phyloP scores from a whole-genome alignment of 2,888 invertebrate genomes.

The Calameuta idolon region DNA sequence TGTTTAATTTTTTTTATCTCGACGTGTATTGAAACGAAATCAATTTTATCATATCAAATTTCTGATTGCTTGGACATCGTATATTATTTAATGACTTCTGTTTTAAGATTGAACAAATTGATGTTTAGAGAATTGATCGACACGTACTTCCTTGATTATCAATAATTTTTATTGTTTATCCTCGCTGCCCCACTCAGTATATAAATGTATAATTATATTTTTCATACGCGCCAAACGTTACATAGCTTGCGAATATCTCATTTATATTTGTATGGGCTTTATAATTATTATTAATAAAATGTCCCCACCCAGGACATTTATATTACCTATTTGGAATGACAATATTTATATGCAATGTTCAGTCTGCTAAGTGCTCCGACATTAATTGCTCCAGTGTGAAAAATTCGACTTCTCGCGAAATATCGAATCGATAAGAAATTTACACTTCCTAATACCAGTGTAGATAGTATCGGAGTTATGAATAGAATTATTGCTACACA shows the following conservation, averaged over 20 bases:
- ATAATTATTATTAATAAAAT: constrained; percentile 30
- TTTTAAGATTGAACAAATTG: neutral
- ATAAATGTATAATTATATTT: constrained; percentile 47
- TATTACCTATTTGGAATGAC: neutral
- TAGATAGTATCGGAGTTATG: neutral
- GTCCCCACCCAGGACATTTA: neutral
- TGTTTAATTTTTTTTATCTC: neutral
- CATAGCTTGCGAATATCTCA: constrained; percentile 57
- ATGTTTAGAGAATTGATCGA: neutral
- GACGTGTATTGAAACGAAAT: neutral
- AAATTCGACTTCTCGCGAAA: neutral
- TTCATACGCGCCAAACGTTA: constrained; percentile 52
- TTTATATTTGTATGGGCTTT: constrained; percentile 61
- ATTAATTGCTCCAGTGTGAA: neutral
- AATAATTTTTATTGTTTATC: neutral
- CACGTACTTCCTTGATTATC: neutral
- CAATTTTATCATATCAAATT: neutral
- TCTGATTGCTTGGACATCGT: neutral
- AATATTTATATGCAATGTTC: neutral
- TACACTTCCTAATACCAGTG: neutral
- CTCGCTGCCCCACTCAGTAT: constrained; percentile 11
- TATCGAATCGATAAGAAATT: neutral
- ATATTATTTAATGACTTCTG: neutral
- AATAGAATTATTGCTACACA: neutral
- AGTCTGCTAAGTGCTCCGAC: neutral